Evolutionary conservation across 2,797 vertebrate species (phyloP).

Genomic region (Tachyglossus aculeatus): DNA sequence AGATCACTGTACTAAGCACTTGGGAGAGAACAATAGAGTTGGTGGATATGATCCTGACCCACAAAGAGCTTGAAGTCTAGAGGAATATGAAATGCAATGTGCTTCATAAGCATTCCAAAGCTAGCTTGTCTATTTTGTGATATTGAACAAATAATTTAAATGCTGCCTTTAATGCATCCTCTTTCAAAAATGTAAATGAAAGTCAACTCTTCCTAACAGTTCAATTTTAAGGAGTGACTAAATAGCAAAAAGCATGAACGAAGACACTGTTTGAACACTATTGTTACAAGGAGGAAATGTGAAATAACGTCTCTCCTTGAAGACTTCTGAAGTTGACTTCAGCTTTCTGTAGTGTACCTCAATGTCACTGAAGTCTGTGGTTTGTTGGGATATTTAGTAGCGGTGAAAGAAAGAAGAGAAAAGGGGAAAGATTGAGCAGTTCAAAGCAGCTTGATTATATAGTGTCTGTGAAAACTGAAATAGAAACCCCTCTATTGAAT

Average conservation of each 20-base stretch:
- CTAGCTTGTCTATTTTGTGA: background rate
- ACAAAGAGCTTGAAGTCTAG: too few relatives aligned
- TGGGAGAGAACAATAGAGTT: too few relatives aligned
- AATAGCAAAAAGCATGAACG: background rate
- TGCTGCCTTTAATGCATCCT: background rate
- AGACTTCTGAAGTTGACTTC: background rate
- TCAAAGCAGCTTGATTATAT: background rate
- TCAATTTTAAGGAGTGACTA: slow-evolving; percentile 1
- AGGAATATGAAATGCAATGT: too few relatives aligned
- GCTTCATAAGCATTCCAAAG: too few relatives aligned
- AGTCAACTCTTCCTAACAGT: slow-evolving; percentile 3
- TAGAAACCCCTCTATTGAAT: background rate
- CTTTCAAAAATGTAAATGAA: slow-evolving; percentile 24
- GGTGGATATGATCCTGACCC: too few relatives aligned
- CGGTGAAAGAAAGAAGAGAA: background rate
- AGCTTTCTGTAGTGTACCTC: background rate
- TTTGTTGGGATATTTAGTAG: too few relatives aligned
- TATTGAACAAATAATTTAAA: slow-evolving; percentile 3
- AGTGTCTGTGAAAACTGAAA: background rate
- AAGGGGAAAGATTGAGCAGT: background rate
- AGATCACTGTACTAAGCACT: too few relatives aligned
- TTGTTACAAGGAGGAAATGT: background rate
- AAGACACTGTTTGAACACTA: background rate
- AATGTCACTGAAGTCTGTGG: background rate
- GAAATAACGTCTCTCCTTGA: background rate